Conservation (phyloP, 1,140 invertebrate genomes). For the Epicauta chinensis region DNA sequence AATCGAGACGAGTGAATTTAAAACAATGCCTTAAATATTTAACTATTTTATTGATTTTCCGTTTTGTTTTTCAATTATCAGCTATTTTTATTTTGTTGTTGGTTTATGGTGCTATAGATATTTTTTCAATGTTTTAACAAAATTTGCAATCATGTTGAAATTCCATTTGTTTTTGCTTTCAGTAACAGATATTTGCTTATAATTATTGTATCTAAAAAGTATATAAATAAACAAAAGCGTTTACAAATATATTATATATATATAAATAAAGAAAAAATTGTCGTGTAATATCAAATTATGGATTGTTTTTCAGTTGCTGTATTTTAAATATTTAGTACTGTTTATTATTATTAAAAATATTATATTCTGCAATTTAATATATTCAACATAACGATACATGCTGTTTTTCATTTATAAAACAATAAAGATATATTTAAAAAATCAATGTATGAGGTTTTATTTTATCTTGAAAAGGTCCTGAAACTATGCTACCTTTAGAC, state of each 20-base stretch:
- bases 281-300: no score
- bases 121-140: conserved; percentile 14
- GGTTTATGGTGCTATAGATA: conserved; percentile 21
- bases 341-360: conserved; percentile 4
- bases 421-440: no score
- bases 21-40: conserved; percentile 22
- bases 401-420: background rate
- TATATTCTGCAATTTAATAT: background rate
- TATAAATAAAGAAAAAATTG: no score
- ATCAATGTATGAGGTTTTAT: no score
- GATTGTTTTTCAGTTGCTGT: no score
- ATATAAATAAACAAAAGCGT: no score
- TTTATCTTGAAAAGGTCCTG: no score
- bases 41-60: conserved; percentile 8
- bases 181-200: no score
- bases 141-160: background rate
- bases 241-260: no score
- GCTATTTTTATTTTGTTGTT: conserved; percentile 20
- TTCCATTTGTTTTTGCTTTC: conserved; percentile 8
- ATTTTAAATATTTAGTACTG: background rate
- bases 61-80: conserved; percentile 19
- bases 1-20: conserved; percentile 12
- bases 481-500: no score
- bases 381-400: conserved; percentile 5
- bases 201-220: no score